These are phyloP conservation scores for Caracal caracal DNA, from an alignment of 2,113 vertebrate genomes.

Conservation along the genomic window DNA sequence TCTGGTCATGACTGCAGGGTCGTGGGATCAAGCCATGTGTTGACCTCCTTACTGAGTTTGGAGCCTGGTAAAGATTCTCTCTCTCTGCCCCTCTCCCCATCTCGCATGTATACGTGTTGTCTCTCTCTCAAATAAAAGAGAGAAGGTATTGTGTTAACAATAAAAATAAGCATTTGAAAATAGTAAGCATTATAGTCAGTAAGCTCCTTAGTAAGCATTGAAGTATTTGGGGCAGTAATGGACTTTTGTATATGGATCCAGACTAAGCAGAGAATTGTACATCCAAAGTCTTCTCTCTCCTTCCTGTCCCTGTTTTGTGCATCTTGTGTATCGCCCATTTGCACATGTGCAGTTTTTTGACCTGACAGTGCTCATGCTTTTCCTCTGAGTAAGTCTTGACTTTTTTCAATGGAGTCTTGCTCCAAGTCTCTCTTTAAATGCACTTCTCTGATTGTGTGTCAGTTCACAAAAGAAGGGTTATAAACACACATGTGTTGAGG, in stretches of 20 bases:
- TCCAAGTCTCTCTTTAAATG: not conserved
- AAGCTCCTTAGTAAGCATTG: not conserved
- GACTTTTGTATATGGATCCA: not conserved
- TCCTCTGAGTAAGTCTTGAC: not conserved
- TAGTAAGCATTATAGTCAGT: not conserved
- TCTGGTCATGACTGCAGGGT: too few species aligned
- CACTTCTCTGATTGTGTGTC: not conserved
- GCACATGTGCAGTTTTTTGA: not conserved
- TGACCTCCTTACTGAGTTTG: too few species aligned
- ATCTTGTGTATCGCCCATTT: not conserved
- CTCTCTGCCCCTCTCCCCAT: too few species aligned
- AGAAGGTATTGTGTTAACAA: not conserved
- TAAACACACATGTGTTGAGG: not conserved
- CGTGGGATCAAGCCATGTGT: too few species aligned
- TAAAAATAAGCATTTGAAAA: slow-evolving; percentile 36
- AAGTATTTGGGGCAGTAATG: not conserved
- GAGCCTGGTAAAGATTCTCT: too few species aligned
- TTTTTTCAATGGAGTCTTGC: not conserved
- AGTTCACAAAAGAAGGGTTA: not conserved
- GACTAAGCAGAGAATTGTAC: not conserved
- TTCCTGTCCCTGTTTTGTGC: not conserved
- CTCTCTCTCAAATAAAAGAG: not conserved
- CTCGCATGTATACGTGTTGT: too few species aligned
- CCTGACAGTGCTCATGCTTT: not conserved
- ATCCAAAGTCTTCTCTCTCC: not conserved